Percentiles rank a stretch among this genome's conserved stretches.
phyloP scores from a whole-genome alignment of 2,113 vertebrate genomes.

The Willisornis vidua region DNA sequence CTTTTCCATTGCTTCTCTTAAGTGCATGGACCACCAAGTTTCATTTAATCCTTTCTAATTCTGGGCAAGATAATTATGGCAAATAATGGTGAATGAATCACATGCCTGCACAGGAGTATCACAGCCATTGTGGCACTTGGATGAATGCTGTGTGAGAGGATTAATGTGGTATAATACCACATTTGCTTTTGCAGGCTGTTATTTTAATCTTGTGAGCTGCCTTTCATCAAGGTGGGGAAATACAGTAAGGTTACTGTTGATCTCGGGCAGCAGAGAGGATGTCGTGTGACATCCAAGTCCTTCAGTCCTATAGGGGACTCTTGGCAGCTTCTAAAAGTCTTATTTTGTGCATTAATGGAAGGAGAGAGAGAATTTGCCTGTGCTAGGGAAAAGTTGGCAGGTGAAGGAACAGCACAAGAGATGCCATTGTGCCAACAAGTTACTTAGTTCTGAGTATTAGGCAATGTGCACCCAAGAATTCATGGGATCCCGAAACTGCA shows the following conservation, averaged over 20 bases:
- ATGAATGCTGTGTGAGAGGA: slow-evolving; percentile 29
- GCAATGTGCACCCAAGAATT: slow-evolving; percentile 46
- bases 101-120: slow-evolving; percentile 51
- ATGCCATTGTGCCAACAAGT: slow-evolving; percentile 66
- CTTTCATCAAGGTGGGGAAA: slow-evolving; percentile 57
- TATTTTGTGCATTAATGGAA: not conserved
- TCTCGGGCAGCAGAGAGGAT: not conserved
- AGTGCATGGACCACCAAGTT: slow-evolving; percentile 50
- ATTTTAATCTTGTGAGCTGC: slow-evolving; percentile 46
- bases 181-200: slow-evolving; percentile 27
- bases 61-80: slow-evolving; percentile 47
- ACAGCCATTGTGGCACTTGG: slow-evolving; percentile 32
- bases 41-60: slow-evolving; percentile 55
- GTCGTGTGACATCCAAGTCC: slow-evolving; percentile 42
- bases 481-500: slow-evolving; percentile 57
- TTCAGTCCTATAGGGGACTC: not conserved
- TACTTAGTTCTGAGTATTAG: slow-evolving; percentile 72
- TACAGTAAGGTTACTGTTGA: slow-evolving; percentile 44
- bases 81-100: slow-evolving; percentile 64
- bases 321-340: slow-evolving; percentile 21
- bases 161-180: not conserved
- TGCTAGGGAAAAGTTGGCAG: slow-evolving; percentile 21
- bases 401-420: slow-evolving; percentile 34
- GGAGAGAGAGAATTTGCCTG: slow-evolving; percentile 3
- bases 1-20: not conserved